Evolutionary conservation across 2,888 invertebrate species (phyloP), one percentile per base, ranked within the genome.

Genomic region (Clunio marinus): DNA sequence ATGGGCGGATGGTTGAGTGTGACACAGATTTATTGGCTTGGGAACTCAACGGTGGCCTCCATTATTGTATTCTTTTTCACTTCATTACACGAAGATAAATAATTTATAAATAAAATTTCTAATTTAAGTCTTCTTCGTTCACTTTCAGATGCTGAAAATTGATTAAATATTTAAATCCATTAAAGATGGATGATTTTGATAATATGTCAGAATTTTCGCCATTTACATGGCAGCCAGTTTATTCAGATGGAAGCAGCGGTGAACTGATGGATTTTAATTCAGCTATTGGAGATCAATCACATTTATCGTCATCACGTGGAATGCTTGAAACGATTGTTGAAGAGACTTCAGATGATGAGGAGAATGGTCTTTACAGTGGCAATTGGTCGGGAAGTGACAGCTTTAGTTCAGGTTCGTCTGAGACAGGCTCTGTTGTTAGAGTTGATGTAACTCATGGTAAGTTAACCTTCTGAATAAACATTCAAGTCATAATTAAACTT

Each of bases 291-390:
- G 15, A 55, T 13, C 66, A 66, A 28, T 66, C 66, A 22, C 66
- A 66, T 1, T 71, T 79, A 70, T 77, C 78, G 62, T 75, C 73
- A 60, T 78, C 78, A 28, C 75, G 78, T 1, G 78, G 77, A 74
- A 77, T 78, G 74, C 83, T 92, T 80, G 92, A 93, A 79, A 92
- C 93, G 25, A 93, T 93, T 76, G 84, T 91, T 74, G 93, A 93
- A 79, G 93, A 93, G 79, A 92, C 92, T 17, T 90, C 91, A 72
- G 92, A 93, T 80, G 92, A 93, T 72, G 79, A 79, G 72, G 79
- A 79, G 70, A 75, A 75, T 45, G 67, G 74, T 63, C 77, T 77
- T 28, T 63, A 63, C 15, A 74, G 75, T 62, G 71, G 69, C 24
- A 62, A 69, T 24, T 66, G 66, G 66, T 55, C 55, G 10, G 68